Evolutionary conservation across 2,113 vertebrate species (phyloP).

Genomic region (Theristicus caerulescens): DNA sequence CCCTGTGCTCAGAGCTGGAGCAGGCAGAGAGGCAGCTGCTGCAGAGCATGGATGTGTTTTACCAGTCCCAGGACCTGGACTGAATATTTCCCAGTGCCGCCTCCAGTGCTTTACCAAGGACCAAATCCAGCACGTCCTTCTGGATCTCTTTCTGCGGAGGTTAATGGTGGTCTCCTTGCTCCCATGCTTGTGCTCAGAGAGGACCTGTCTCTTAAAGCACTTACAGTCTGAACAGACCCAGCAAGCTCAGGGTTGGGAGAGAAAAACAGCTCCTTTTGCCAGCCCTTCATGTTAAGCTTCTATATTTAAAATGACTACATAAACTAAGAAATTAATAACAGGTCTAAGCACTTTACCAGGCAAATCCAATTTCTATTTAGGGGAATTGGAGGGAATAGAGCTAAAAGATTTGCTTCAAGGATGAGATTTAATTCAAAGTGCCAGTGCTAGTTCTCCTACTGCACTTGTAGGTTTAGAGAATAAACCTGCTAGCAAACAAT

Average conservation of each 20-base stretch:
- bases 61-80: neutral
- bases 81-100: neutral
- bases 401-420: neutral
- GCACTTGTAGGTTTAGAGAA: neutral
- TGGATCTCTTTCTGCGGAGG: neutral
- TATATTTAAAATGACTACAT: constrained; percentile 28
- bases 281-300: neutral
- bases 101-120: neutral
- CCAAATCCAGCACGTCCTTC: neutral
- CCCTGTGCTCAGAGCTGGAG: neutral
- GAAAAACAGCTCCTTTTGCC: neutral
- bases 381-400: neutral
- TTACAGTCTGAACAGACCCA: neutral
- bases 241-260: neutral
- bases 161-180: neutral
- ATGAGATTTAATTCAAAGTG: constrained; percentile 26
- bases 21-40: neutral
- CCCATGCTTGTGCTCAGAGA: neutral
- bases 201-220: neutral
- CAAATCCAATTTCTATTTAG: neutral
- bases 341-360: constrained; percentile 1
- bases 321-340: constrained; percentile 29
- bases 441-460: neutral
- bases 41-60: neutral
- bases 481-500: constrained; percentile 29